phyloP scores from a whole-genome alignment of 2,797 vertebrate species.

The Thamnophis elegans region DNA sequence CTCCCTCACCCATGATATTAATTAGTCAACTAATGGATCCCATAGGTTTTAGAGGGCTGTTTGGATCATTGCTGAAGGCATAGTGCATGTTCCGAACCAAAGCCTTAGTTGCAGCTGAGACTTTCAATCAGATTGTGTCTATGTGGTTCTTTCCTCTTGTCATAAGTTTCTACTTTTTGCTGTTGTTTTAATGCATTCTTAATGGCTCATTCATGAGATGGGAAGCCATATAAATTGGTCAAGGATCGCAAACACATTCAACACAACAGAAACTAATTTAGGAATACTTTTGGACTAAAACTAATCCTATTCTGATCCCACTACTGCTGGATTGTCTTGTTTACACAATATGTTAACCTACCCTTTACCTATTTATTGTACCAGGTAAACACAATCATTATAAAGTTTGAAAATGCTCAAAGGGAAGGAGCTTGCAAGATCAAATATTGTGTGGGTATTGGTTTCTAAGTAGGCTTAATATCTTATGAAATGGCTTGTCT shows the following conservation, averaged over 20 bases:
- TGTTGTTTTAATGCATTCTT: background rate
- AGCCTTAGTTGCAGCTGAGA: background rate
- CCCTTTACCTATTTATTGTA: background rate
- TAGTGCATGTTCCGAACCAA: background rate
- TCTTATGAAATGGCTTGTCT: background rate
- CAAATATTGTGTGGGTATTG: background rate
- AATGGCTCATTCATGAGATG: background rate
- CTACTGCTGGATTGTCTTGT: background rate
- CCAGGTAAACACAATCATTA: background rate
- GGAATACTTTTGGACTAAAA: background rate
- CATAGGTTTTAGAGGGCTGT: background rate
- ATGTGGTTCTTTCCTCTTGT: background rate
- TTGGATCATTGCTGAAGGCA: background rate
- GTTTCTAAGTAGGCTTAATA: background rate
- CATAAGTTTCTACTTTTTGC: background rate
- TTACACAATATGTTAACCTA: background rate
- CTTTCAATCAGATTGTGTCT: background rate
- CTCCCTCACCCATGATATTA: background rate
- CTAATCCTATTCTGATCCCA: background rate
- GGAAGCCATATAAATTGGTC: background rate
- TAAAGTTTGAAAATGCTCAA: background rate
- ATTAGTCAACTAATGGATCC: background rate
- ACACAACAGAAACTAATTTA: background rate
- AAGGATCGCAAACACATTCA: background rate
- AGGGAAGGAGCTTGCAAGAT: background rate